Base-by-base conservation (phyloP, 2,113 vertebrate species). In the Mus pahari region DNA sequence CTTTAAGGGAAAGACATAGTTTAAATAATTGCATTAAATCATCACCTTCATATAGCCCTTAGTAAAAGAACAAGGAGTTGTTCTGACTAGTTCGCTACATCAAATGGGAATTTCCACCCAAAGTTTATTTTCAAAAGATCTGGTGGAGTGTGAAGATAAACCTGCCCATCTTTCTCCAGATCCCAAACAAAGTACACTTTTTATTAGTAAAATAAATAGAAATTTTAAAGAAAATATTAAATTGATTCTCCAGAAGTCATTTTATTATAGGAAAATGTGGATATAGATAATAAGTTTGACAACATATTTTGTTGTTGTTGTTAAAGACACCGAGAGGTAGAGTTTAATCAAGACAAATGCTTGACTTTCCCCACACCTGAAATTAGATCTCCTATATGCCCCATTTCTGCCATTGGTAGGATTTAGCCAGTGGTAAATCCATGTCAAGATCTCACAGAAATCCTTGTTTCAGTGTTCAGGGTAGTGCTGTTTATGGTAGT, bases 11-110 rank as follows among this genome's bases (percentile, higher is more conserved):
- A 75, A 68, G 92, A 75, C 58, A 50, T 36, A 74, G 12, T 86
- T 92, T 86, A 88, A 90, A 75, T 91, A 91, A 89, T 86, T 87
- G 12, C 10, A 87, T 78, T 83, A 73, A 5, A 82, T 83, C 81
- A 66, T 66, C 66, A 48, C 3, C 36, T 77, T 36, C 17, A 60
- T 84, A 33, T 60, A 89, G 62, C 3, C 20, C 45, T 83, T 83
- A n/a, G 88, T 86, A 66, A 90, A 91, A 39, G 31, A 78, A 64
- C 87, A 74, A 14, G 8, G 48, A 66, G 81, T 64, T 84, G 31
- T 62, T 84, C 60, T 62, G 10, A 86, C 16, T 75, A 79, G 24
- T 55, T 74, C 11, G 88, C 68, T 75, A 92, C 66, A 58, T 14
- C 48, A 1, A 89, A 82, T 24, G 3, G 84, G 24, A 79, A 58